Conservation (phyloP, 2,797 vertebrate species). For the Agapornis canus region DNA sequence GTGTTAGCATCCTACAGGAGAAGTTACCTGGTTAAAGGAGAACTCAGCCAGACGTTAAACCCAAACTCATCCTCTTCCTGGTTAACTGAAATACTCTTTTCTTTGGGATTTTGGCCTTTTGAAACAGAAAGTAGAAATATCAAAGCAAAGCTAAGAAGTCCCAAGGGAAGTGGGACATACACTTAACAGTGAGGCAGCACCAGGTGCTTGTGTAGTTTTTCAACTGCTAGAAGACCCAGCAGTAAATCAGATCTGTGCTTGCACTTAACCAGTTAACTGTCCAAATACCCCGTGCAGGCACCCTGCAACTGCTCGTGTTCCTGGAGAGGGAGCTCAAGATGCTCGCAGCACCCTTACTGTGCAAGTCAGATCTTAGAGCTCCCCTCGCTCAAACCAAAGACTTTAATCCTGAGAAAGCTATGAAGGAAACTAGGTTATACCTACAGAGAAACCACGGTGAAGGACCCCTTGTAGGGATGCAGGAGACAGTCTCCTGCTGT, state of each 20-base stretch:
- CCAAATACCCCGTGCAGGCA: not conserved
- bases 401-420: not conserved
- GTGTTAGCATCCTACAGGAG: not conserved
- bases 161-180: not conserved
- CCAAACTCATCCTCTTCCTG: not conserved
- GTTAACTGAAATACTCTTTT: fast-evolving
- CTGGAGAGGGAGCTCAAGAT: not conserved
- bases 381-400: not conserved
- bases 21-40: not conserved
- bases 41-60: not conserved
- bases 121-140: not conserved
- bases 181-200: fast-evolving
- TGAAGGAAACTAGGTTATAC: not conserved
- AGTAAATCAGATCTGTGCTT: not conserved
- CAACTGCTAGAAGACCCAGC: not conserved
- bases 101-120: not conserved
- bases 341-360: fast-evolving
- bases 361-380: not conserved
- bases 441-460: not conserved
- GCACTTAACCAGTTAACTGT: not conserved
- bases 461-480: not conserved
- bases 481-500: not conserved
- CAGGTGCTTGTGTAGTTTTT: not conserved
- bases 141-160: not conserved
- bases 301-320: fast-evolving